phyloP scores from a whole-genome alignment of 2,888 invertebrate species.

The Vesta saturnalis region DNA sequence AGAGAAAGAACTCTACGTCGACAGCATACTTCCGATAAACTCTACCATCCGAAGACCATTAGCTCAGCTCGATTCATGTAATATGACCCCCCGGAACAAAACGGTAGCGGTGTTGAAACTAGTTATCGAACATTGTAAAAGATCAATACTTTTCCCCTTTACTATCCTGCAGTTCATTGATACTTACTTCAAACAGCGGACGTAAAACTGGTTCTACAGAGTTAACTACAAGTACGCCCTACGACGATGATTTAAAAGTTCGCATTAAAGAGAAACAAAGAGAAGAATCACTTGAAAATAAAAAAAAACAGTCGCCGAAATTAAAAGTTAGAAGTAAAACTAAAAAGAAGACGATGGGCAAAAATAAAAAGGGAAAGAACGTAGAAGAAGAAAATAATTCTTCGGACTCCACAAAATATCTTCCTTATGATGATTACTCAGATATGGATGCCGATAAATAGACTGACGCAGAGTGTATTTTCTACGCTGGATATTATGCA shows the following conservation, averaged over 20 bases:
- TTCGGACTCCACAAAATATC: no score
- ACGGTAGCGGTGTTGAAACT: no score
- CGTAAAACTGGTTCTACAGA: conserved; percentile 5
- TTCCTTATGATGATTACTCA: no score
- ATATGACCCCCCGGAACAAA: no score
- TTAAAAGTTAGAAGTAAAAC: background rate
- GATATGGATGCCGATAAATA: no score
- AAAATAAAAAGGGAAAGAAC: no score
- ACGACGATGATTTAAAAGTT: background rate
- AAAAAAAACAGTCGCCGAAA: background rate
- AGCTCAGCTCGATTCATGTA: background rate
- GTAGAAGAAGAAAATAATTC: no score
- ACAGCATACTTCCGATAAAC: background rate
- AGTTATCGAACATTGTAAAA: conserved; percentile 5
- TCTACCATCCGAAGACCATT: background rate
- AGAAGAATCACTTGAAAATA: background rate
- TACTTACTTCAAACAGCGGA: conserved; percentile 1
- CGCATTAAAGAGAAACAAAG: background rate
- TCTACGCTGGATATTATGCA: no score
- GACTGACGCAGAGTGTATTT: no score
- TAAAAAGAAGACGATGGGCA: no score
- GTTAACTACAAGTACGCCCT: conserved; percentile 1
- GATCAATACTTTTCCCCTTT: background rate
- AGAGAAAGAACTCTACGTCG: background rate
- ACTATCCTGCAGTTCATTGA: conserved; percentile 5